These are phyloP conservation scores for Gonatopus flavifemur DNA, from an alignment of 1,140 invertebrate genomes.

Conservation along the genomic window DNA sequence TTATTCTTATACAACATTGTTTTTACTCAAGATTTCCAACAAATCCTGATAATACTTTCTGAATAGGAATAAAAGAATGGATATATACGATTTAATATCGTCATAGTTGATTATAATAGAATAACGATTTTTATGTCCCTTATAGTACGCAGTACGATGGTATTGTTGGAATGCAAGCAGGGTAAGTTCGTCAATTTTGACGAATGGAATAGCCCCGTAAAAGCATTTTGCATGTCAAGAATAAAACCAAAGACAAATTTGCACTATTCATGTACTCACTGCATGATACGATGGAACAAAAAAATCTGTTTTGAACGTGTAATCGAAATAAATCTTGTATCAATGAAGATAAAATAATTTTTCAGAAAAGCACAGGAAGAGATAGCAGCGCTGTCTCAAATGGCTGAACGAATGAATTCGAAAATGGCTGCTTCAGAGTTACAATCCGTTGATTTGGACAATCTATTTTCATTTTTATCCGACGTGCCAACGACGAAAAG, in stretches of 20 bases:
- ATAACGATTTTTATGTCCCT: slow-evolving; percentile 42
- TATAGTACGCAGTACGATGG: slow-evolving; percentile 59
- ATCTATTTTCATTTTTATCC: slow-evolving; percentile 89
- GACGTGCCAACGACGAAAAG: slow-evolving; percentile 71
- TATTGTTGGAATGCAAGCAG: slow-evolving; percentile 59
- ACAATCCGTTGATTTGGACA: slow-evolving; percentile 85
- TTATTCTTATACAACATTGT: too few species aligned
- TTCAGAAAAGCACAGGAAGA: slow-evolving; percentile 74
- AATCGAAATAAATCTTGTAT: too few species aligned
- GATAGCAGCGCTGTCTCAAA: slow-evolving; percentile 72
- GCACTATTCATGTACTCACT: slow-evolving; percentile 10
- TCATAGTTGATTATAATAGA: slow-evolving; percentile 25
- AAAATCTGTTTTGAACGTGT: too few species aligned
- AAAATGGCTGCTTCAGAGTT: slow-evolving; percentile 61
- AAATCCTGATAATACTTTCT: too few species aligned
- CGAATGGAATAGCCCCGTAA: neutral
- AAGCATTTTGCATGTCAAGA: neutral
- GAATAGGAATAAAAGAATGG: too few species aligned
- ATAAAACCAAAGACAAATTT: too few species aligned
- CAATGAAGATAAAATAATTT: slow-evolving; percentile 17
- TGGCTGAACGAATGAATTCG: slow-evolving; percentile 75
- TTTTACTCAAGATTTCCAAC: too few species aligned
- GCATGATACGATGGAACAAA: slow-evolving; percentile 11
- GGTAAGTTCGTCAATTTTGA: slow-evolving; percentile 49
- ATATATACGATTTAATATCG: too few species aligned